phyloP scores from a whole-genome alignment of 2,888 invertebrate genomes.

The Hecatera dysodea region DNA sequence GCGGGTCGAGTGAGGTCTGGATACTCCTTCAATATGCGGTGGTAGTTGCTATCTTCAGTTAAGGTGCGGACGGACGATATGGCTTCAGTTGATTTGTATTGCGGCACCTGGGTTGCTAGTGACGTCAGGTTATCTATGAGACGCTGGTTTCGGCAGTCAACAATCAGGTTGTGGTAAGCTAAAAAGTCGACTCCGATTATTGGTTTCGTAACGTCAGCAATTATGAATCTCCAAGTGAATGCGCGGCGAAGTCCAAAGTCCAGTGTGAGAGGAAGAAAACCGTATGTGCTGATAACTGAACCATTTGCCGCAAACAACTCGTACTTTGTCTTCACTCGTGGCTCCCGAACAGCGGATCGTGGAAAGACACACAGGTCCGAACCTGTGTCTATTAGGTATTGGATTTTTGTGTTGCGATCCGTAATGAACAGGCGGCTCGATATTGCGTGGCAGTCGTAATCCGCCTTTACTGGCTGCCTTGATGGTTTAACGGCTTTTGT shows the following conservation, averaged over 20 bases:
- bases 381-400: slow-evolving; percentile 36
- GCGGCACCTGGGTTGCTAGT: neutral
- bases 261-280: slow-evolving; percentile 1
- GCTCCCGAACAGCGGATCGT: slow-evolving; percentile 23
- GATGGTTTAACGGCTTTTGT: neutral
- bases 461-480: slow-evolving; percentile 36
- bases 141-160: slow-evolving; percentile 12
- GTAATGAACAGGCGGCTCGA: slow-evolving; percentile 40
- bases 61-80: slow-evolving; percentile 48
- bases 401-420: slow-evolving; percentile 19
- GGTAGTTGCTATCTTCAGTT: slow-evolving; percentile 23
- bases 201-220: neutral
- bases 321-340: slow-evolving; percentile 22
- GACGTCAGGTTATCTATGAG: slow-evolving; percentile 21
- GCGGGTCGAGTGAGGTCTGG: slow-evolving; percentile 47
- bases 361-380: slow-evolving; percentile 37
- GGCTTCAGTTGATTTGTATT: slow-evolving; percentile 1
- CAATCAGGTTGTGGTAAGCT: slow-evolving; percentile 2
- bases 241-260: neutral
- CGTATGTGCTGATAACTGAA: slow-evolving; percentile 11
- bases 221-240: neutral
- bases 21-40: slow-evolving; percentile 10
- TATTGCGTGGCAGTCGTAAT: slow-evolving; percentile 19
- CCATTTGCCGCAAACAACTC: slow-evolving; percentile 41
- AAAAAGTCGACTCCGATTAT: neutral